phyloP scores from a whole-genome alignment of 2,797 vertebrate genomes.

The Dermochelys coriacea region DNA sequence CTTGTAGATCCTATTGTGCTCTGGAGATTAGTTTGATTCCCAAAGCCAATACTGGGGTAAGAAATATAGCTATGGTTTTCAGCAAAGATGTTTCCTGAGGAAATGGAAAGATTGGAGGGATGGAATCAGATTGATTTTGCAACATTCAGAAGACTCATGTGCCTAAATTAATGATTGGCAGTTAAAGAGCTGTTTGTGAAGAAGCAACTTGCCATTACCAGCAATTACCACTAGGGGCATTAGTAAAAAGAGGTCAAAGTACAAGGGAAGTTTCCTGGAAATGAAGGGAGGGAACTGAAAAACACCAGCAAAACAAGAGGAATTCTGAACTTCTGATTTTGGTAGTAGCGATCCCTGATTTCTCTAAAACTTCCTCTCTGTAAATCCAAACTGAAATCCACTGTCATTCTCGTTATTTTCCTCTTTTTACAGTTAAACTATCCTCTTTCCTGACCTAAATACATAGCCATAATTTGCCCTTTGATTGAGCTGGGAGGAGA shows the following conservation, averaged over 20 bases:
- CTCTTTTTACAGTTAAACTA: not conserved
- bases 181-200: not conserved
- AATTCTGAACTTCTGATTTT: not conserved
- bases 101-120: conserved; percentile 40
- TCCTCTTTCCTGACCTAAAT: not conserved
- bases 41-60: conserved; percentile 9
- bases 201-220: not conserved
- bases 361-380: not conserved
- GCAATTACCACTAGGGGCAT: not conserved
- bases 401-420: not conserved
- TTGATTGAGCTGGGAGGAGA: not conserved
- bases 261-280: not conserved
- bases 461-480: not conserved
- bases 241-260: not conserved
- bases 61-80: conserved; percentile 17
- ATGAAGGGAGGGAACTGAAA: not conserved
- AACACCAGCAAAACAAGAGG: not conserved
- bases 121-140: conserved; percentile 24
- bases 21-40: conserved; percentile 2
- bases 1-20: not conserved
- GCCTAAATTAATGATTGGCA: conserved; percentile 15
- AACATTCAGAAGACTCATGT: conserved; percentile 4
- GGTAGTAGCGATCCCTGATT: not conserved
- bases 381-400: not conserved
- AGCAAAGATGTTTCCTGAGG: conserved; percentile 30